Evolutionary conservation across 2,888 invertebrate genomes (phyloP).

Genomic region (Anthophora plumipes): DNA sequence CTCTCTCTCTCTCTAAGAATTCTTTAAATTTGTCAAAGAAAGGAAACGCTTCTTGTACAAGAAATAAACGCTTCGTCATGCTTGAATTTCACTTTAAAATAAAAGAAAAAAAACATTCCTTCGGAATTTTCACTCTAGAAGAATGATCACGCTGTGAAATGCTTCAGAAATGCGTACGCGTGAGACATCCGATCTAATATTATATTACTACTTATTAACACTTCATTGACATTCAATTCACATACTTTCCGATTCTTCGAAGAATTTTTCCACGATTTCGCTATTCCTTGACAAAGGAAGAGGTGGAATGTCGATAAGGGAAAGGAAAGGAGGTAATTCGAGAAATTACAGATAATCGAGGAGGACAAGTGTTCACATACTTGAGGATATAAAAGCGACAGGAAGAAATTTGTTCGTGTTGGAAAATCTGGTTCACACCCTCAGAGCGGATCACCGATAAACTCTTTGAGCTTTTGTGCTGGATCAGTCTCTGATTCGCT

Average conservation of each 20-base stretch:
- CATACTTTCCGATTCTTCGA: not conserved
- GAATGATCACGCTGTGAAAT: too few relatives aligned
- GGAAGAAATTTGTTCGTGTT: slow-evolving; percentile 1
- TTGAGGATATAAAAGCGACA: not conserved
- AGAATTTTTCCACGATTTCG: not conserved
- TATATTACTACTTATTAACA: too few relatives aligned
- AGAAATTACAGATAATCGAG: not conserved
- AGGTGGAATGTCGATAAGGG: not conserved
- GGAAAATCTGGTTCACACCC: not conserved
- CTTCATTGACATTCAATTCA: too few relatives aligned
- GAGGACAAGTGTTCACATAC: not conserved
- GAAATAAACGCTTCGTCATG: too few relatives aligned
- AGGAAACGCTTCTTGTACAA: too few relatives aligned
- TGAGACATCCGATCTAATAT: too few relatives aligned
- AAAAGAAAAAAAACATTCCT: too few relatives aligned
- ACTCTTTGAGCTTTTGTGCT: not conserved
- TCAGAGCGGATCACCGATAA: not conserved
- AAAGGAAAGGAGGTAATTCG: not conserved
- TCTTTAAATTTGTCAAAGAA: too few relatives aligned
- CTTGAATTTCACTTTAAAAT: too few relatives aligned
- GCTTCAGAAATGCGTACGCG: too few relatives aligned
- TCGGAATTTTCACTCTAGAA: too few relatives aligned
- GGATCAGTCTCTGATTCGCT: slow-evolving; percentile 1
- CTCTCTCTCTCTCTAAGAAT: too few relatives aligned
- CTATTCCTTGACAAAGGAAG: not conserved